Base-by-base conservation (phyloP, 1,140 invertebrate genomes). In the Daktulosphaira vitifoliae region DNA sequence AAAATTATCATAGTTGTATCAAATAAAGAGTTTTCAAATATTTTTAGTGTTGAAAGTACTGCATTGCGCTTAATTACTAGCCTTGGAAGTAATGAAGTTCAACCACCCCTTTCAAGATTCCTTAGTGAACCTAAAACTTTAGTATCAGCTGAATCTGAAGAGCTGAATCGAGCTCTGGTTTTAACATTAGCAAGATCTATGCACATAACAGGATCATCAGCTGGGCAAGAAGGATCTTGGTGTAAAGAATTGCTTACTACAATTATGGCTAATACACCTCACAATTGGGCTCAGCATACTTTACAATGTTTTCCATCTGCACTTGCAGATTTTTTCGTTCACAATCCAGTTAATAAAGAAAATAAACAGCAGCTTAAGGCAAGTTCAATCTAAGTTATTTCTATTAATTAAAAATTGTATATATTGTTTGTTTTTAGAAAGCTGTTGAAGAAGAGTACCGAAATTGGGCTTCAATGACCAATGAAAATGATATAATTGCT, bases 401-500 rank as follows among this genome's bases (percentile, higher is more conserved):
- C 0, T 18, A 42, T 1, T 20, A 26, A 0, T 42, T 16, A 6
- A 2, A 18, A 56, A 26, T 33, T 48, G 7, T n/a, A 42, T 4
- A 33, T 44, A 62, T 33, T 65, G 13, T 69, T 56, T 65, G 65
- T 68, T 64, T 71, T 23, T 68, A 81, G 75, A 92, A 90, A 76
- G 88, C 88, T 1, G 90, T 95, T 0, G 91, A 96, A 71, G 91
- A 95, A 71, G 94, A 97, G 72, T 96, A 94, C 71, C 80, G 91
- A 46, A 96, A 95, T 73, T 97, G 93, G 92, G 88, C 89, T 44
- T 92, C 90, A 0, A 96, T 96, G 92, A 92, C 84, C 22, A 96
- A 94, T 76, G 94, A 97, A 73, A 92, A 91, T 73, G 93, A 97
- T 73, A 92, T 96, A 13, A 92, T 97, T 69, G 84, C 90, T 3